phyloP scores from a whole-genome alignment of 2,888 invertebrate genomes.

The Aricia artaxerxes region DNA sequence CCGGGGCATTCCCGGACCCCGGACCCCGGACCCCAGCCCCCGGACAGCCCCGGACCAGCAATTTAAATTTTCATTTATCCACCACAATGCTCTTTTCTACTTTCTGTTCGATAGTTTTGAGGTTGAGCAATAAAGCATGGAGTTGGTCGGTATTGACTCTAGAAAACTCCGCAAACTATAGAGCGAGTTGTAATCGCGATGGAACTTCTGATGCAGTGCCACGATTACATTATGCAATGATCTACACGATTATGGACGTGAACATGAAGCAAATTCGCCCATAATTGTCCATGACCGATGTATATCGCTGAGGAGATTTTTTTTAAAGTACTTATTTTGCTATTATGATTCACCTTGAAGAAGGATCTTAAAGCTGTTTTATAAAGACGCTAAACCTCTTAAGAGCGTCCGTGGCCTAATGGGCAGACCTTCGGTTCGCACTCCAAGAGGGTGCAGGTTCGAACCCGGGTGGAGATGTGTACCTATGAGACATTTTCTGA shows the following conservation, averaged over 20 bases:
- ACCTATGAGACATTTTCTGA: too few species aligned
- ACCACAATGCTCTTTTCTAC: constrained; percentile 44
- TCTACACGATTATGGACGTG: not conserved
- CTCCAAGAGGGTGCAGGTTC: too few species aligned
- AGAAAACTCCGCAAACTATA: not conserved
- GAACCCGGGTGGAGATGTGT: too few species aligned
- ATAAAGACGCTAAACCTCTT: too few species aligned
- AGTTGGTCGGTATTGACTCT: not conserved
- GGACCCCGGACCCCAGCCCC: constrained; percentile 37
- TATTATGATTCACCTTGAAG: too few species aligned
- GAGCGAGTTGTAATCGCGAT: not conserved
- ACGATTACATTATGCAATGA: not conserved
- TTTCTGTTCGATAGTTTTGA: constrained; percentile 16
- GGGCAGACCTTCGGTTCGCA: too few species aligned
- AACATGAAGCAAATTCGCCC: too few species aligned
- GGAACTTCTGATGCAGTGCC: not conserved
- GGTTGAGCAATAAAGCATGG: constrained; percentile 19
- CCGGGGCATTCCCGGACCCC: constrained; percentile 35
- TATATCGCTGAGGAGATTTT: too few species aligned
- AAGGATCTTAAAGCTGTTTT: too few species aligned
- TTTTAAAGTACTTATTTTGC: too few species aligned
- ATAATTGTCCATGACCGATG: too few species aligned
- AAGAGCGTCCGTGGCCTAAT: too few species aligned
- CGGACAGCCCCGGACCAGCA: constrained; percentile 48
- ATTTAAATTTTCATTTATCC: constrained; percentile 62